Conservation (phyloP, 2,797 vertebrate species). For the Rachycentron canadum region DNA sequence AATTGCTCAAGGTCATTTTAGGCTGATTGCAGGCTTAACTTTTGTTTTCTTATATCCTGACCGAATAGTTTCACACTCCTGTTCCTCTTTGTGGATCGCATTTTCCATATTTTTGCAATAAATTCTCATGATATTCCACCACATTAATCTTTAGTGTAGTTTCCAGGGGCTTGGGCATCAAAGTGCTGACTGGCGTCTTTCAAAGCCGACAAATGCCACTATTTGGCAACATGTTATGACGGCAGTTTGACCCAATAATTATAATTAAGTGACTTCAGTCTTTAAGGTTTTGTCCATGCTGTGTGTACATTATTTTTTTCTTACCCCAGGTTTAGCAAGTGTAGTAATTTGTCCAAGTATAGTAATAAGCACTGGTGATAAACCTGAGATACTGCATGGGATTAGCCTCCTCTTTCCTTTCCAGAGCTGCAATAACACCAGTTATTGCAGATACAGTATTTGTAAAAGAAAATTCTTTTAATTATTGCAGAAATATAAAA, state of each 20-base stretch:
- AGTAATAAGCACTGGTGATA: slow-evolving; percentile 32
- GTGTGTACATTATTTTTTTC: slow-evolving; percentile 6
- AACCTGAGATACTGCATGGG: not conserved
- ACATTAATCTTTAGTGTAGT: not conserved
- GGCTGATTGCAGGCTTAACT: not conserved
- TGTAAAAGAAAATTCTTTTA: not conserved
- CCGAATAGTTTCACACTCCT: slow-evolving; percentile 4
- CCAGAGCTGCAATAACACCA: slow-evolving; percentile 9
- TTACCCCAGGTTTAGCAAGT: slow-evolving; percentile 1
- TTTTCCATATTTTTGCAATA: not conserved
- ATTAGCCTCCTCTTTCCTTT: slow-evolving; percentile 6
- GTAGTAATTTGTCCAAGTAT: slow-evolving; percentile 29
- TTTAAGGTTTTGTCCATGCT: not conserved
- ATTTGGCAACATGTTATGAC: not conserved
- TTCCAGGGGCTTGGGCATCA: not conserved
- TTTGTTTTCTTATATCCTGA: slow-evolving; percentile 18
- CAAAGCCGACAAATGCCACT: slow-evolving; percentile 2
- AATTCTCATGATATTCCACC: not conserved
- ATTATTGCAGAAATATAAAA: not conserved
- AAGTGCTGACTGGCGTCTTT: slow-evolving; percentile 27
- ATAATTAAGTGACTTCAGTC: slow-evolving; percentile 13
- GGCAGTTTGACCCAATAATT: slow-evolving; percentile 20
- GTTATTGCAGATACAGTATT: slow-evolving; percentile 9
- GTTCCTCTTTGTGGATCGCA: slow-evolving; percentile 34
- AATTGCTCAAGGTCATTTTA: not conserved